phyloP scores from a whole-genome alignment of 2,888 invertebrate species.

The Mactromeris polynyma region DNA sequence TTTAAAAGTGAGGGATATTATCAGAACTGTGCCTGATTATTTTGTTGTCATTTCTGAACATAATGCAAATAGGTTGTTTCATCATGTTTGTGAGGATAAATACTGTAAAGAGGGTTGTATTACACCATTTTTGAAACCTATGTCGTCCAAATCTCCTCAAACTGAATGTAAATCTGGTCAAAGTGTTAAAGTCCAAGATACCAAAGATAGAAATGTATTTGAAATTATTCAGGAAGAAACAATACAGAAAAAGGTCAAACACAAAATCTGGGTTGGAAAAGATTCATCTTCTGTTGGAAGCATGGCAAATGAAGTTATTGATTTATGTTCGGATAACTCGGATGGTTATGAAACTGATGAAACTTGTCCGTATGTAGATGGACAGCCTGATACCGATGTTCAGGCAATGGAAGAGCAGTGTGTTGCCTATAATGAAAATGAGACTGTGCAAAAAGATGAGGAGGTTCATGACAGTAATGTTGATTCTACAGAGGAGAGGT shows the following conservation, averaged over 20 bases:
- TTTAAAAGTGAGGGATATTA: conserved; percentile 37
- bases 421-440: neutral
- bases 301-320: conserved; percentile 18
- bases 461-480: neutral
- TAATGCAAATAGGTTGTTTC: conserved; percentile 46
- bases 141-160: neutral
- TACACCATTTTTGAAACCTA: conserved; percentile 11
- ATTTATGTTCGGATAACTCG: conserved; percentile 37
- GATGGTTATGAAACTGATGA: conserved; percentile 42
- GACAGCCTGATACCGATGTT: conserved; percentile 7
- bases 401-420: neutral
- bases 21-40: conserved; percentile 39
- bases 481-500: neutral
- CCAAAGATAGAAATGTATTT: conserved; percentile 29
- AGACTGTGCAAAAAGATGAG: neutral
- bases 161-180: neutral
- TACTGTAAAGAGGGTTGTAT: conserved; percentile 44
- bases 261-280: neutral
- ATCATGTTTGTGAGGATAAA: conserved; percentile 30
- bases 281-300: neutral
- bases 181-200: neutral
- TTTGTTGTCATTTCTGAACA: conserved; percentile 43
- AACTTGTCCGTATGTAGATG: conserved; percentile 55
- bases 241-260: neutral
- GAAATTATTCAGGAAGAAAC: conserved; percentile 31